Base-by-base conservation (phyloP, 2,797 vertebrate species). In the Myripristis jacobus region DNA sequence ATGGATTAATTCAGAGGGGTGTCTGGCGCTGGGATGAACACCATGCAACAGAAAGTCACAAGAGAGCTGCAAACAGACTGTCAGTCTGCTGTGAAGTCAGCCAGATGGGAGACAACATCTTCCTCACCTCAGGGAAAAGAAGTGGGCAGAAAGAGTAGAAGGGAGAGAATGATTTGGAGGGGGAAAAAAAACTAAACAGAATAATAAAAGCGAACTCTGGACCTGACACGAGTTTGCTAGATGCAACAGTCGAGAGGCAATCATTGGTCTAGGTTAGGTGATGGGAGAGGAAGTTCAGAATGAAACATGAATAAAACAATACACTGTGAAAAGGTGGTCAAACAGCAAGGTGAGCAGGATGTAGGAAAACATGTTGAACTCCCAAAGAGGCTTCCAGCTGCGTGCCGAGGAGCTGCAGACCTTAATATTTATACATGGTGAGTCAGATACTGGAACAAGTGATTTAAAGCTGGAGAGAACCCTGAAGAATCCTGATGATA, bases 41-140 rank as follows among this genome's bases (percentile, higher is more conserved):
- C 54, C 47, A 27, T 75, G 65, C 77, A 82, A 80, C 66, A 80
- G 60, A 55, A 44, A 91, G 59, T 81, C 80, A 86, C 86, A 80
- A 73, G 83, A 90, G 85, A 81, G 77, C 75, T 86, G 77, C 76
- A 80, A 63, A 84, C 79, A 85, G 66, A 80, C 79, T 82, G 87
- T 84, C 84, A 84, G 86, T 88, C 80, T 91, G 85, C 82, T 85
- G 86, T 85, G 85, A 91, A 90, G 87, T 90, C 89, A 92, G 82
- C 86, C 91, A 93, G 88, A 93, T 91, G 89, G 90, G 86, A 91
- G 87, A 91, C 88, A 89, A 91, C 88, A 89, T 90, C 83, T 84
- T 57, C 62, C 51, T 89, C 75, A 88, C 88, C 89, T 85, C 79
- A 56, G 86, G 89, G 91, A 84, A 80, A 89, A 76, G 77, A 84